Percentiles rank a stretch among this genome's conserved stretches.
Evolutionary conservation across 92 coral and sea anemone genomes (phyloP).

Genomic region (Phymanthus crucifer): DNA sequence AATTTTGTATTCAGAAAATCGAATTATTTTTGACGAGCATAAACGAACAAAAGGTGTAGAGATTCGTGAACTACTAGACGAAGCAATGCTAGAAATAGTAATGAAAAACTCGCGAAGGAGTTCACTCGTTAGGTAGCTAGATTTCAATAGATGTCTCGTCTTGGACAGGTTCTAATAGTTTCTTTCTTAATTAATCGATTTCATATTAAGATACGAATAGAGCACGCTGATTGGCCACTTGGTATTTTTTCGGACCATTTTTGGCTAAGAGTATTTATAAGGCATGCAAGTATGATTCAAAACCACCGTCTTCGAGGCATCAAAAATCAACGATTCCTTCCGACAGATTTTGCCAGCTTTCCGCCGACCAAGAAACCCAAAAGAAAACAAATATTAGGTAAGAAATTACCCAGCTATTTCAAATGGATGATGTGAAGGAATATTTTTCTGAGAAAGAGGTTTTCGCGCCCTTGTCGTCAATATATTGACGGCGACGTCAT

Average conservation of each 20-base stretch:
- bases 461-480: background rate
- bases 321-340: background rate
- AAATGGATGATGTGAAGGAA: background rate
- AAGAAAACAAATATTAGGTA: background rate
- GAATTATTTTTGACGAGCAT: too few relatives aligned
- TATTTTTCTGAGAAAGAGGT: background rate
- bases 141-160: background rate
- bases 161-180: constrained; percentile 6
- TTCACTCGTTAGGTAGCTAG: background rate
- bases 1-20: too few relatives aligned
- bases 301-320: background rate
- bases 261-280: constrained; percentile 7
- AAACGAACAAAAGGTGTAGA: background rate
- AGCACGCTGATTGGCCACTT: constrained; percentile 1
- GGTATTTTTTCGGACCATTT: constrained; percentile 11
- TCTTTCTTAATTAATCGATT: constrained; percentile 9
- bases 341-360: constrained; percentile 6
- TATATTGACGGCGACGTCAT: background rate
- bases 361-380: background rate
- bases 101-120: background rate
- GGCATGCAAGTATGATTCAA: background rate
- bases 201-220: constrained; percentile 26
- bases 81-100: background rate
- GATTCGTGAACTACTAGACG: background rate
- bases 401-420: background rate